Evolutionary conservation across 2,888 invertebrate genomes (phyloP).

Genomic region (Kuschelorhynchus macadamiae): DNA sequence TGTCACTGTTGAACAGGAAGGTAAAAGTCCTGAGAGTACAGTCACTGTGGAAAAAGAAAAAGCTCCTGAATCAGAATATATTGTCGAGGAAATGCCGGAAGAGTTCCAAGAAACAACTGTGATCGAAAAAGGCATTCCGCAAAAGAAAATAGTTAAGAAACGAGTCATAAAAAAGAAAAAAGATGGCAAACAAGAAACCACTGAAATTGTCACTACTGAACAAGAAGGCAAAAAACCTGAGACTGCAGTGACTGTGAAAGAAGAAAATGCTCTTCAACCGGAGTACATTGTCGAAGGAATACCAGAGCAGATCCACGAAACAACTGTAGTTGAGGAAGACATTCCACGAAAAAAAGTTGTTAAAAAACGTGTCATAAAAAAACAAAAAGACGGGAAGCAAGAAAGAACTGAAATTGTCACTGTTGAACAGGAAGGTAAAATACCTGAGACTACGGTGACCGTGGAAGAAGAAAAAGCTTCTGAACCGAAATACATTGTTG

Average conservation of each 20-base stretch:
- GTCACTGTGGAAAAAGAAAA: conserved; percentile 55
- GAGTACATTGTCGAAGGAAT: conserved; percentile 52
- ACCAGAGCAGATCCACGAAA: conserved; percentile 54
- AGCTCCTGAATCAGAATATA: conserved; percentile 49
- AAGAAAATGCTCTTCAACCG: conserved; percentile 50
- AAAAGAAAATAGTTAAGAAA: no score
- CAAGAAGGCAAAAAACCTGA: conserved; percentile 61
- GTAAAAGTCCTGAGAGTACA: conserved; percentile 62
- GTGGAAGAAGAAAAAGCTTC: no score
- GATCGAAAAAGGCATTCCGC: no score
- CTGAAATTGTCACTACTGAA: conserved; percentile 63
- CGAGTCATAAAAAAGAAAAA: no score
- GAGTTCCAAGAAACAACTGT: no score
- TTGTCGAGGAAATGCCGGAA: no score
- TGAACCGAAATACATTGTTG: no score
- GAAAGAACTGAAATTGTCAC: conserved; percentile 66
- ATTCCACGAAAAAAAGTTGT: conserved; percentile 57
- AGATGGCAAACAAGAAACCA: conserved; percentile 60
- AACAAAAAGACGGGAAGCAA: conserved; percentile 65
- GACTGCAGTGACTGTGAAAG: conserved; percentile 60
- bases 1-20: conserved; percentile 67
- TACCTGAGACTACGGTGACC: conserved; percentile 66
- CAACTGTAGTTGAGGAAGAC: conserved; percentile 55
- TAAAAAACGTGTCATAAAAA: conserved; percentile 66
- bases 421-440: conserved; percentile 68